Base-by-base conservation (phyloP, 2,113 vertebrate genomes). In the Pavo muticus region DNA sequence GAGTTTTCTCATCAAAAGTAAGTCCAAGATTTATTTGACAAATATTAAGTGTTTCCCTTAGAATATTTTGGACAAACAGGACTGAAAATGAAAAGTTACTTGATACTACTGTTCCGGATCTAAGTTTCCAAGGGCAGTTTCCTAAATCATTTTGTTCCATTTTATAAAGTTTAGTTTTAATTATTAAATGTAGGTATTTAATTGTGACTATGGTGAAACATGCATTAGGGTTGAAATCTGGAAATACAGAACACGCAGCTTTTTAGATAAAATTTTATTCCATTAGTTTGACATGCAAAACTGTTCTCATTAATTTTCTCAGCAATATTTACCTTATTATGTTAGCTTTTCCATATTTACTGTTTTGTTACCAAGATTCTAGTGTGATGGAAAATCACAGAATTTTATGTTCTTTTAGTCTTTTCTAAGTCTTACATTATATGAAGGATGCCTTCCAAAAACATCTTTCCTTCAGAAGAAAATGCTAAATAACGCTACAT, bases 401-500 rank as follows among this genome's bases (percentile, higher is more conserved):
- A 2, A 60, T 77, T 82, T 77, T 63, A 2, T 39, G 30, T 45
- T 73, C 3, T 56, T 79, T 68, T 63, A 77, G 4, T 5, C 14
- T 42, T 64, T n/a, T 63, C 29, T 42, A 80, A 73, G 3, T 7
- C 27, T 90, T 79, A 39, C 4, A 23, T 60, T 8, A 50, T 65
- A 65, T 6, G 57, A 90, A 76, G 44, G 5, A 35, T 80, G 8
- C 10, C 77, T 89, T 76, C 42, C 39, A 88, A 61, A 78, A 80
- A 67, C 12, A 54, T 32, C 24, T 42, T 40, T 1, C 2, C 14
- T 24, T 74, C 45, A 63, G 17, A 92, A 0, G 0, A 56, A 90
- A 95, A 86, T 30, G 14, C 5, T 21, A 70, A 24, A 24, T 9
- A 2, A 48, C 12, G 17, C 39, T 30, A 72, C 8, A 24, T 50